These are phyloP conservation scores for Delia radicum DNA, from an alignment of 1,140 invertebrate genomes.

Conservation along the genomic window DNA sequence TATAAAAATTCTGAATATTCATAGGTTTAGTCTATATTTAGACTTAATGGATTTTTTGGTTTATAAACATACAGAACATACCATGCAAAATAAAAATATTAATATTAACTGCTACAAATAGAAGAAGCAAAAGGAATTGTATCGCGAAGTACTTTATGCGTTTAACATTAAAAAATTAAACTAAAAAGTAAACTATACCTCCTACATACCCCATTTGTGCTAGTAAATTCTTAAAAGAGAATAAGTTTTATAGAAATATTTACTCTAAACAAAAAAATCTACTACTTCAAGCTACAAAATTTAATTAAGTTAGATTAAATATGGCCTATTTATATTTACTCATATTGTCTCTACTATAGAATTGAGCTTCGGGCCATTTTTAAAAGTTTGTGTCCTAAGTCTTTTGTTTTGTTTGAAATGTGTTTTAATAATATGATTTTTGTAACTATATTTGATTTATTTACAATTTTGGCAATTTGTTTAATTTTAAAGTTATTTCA, in stretches of 20 bases:
- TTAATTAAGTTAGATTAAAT: too few relatives aligned
- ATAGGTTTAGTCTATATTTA: constrained; percentile 18
- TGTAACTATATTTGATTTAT: not conserved
- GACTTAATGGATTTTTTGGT: constrained; percentile 16
- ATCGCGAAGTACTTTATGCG: not conserved
- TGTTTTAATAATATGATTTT: not conserved
- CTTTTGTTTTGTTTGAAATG: not conserved
- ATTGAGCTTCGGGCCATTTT: too few relatives aligned
- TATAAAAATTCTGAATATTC: constrained; percentile 24
- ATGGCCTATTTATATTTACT: too few relatives aligned
- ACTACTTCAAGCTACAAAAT: too few relatives aligned
- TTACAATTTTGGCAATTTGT: not conserved
- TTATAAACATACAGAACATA: not conserved
- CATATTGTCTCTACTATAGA: too few relatives aligned
- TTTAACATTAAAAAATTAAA: too few relatives aligned
- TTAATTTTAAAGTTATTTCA: not conserved
- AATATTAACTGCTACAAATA: not conserved
- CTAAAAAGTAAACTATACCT: not conserved
- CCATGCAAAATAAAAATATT: not conserved
- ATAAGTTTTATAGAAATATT: too few relatives aligned
- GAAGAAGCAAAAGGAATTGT: not conserved
- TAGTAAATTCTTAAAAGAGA: too few relatives aligned
- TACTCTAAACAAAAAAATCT: too few relatives aligned
- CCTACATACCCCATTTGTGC: not conserved
- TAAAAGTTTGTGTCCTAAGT: not conserved